Base-by-base conservation (phyloP, 2,113 vertebrate genomes). In the Neolamprologus kungweensis region DNA sequence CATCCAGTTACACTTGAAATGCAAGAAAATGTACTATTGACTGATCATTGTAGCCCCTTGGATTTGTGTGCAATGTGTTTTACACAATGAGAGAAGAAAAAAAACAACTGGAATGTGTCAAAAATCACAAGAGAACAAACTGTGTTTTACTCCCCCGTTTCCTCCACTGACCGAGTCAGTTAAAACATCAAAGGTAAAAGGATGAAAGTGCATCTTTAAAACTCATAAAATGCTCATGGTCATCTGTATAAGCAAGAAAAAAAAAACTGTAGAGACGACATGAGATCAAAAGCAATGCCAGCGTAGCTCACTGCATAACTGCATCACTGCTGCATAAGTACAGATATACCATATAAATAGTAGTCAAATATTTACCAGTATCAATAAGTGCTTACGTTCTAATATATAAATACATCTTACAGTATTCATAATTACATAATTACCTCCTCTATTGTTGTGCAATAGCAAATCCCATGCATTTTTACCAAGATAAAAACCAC, bases 361-460 rank as follows among this genome's bases (percentile, higher is more conserved):
- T 95, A 95, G 94, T 95, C 95, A 95, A 95, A 96, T 96, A 94
- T 95, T 95, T 93, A 94, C 92, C 94, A 93, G 95, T 95, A 96
- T 96, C 93, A 95, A 96, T 95, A 96, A 95, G 94, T 95, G 95
- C 93, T 94, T 94, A 97, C 96, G 97, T 95, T 97, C 97, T 98
- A 97, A 97, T 98, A 97, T 98, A 98, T 98, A 99, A 98, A 98
- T 98, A 97, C 97, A 97, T 98, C 97, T 98, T 98, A 98, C 97
- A 98, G 97, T 98, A 97, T 98, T 97, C 91, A 97, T 97, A 97
- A 97, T 97, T 95, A 95, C 95, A 94, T 90, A 87, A 84, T 93
- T 91, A 94, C 90, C 91, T 94, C 97, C 97, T 98, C 97, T 98
- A 98, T 96, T 97, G 90, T 94, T 98, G 97, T 94, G 97, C 97